Evolutionary conservation across 2,113 vertebrate species (phyloP).

Genomic region (Gadus macrocephalus): DNA sequence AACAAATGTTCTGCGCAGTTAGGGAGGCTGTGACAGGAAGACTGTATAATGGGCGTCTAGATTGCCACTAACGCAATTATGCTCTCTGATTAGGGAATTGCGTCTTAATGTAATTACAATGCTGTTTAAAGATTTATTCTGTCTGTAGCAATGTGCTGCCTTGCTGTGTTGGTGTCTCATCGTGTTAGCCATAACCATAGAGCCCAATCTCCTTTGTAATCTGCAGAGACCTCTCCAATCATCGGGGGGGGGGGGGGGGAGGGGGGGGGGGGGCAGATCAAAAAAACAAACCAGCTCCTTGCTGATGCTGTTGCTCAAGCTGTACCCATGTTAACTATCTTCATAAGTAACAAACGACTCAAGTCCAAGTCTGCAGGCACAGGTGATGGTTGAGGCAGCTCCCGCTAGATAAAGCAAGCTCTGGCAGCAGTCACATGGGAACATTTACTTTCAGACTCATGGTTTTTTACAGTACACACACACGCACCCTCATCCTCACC

Average conservation of each 20-base stretch:
- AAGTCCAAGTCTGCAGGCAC: too few relatives aligned
- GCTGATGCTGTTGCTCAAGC: too few relatives aligned
- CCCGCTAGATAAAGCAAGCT: too few relatives aligned
- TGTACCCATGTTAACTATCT: too few relatives aligned
- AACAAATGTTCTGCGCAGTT: constrained; percentile 29
- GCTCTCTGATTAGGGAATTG: constrained; percentile 65
- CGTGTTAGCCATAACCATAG: constrained; percentile 67
- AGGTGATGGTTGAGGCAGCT: too few relatives aligned
- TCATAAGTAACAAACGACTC: too few relatives aligned
- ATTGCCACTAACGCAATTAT: constrained; percentile 68
- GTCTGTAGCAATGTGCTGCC: constrained; percentile 54
- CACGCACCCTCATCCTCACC: not conserved
- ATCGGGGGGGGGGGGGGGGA: too few relatives aligned
- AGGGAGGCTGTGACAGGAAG: constrained; percentile 32
- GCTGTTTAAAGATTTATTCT: constrained; percentile 69
- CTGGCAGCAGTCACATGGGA: too few relatives aligned
- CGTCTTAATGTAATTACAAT: constrained; percentile 68
- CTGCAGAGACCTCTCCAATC: constrained; percentile 17
- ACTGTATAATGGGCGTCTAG: constrained; percentile 50
- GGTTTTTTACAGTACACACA: not conserved
- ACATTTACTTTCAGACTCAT: not conserved
- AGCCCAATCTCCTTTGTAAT: constrained; percentile 59
- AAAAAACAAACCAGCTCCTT: too few relatives aligned
- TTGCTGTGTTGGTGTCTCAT: constrained; percentile 56
- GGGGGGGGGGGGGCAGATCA: too few relatives aligned